Conservation (phyloP, 2,888 invertebrate genomes). For the Euzophera pinguis region DNA sequence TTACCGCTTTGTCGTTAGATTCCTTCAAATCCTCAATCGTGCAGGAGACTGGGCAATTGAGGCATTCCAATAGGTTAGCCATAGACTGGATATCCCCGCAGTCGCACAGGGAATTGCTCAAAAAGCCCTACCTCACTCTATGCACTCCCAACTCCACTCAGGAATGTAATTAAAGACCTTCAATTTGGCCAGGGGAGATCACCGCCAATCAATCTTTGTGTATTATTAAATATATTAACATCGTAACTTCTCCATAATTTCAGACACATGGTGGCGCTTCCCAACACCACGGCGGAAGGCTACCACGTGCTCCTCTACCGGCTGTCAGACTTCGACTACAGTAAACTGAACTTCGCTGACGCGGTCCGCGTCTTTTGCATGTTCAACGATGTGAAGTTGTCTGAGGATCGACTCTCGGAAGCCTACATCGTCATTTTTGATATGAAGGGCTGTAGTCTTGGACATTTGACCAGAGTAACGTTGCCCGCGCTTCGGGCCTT, state of each 20-base stretch:
- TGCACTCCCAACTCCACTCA: no score
- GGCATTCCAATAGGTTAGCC: no score
- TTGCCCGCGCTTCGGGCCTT: constrained; percentile 82
- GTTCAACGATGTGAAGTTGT: constrained; percentile 83
- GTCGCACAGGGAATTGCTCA: no score
- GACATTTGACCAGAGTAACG: constrained; percentile 82
- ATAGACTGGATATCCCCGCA: no score
- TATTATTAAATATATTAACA: neutral
- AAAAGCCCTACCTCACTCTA: no score
- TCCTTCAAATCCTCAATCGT: no score
- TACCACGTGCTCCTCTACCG: constrained; percentile 81
- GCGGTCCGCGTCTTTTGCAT: constrained; percentile 83
- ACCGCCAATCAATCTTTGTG: no score
- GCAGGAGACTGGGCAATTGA: no score
- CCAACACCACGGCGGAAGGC: constrained; percentile 81
- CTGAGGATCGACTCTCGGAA: constrained; percentile 79
- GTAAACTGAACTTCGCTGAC: constrained; percentile 82
- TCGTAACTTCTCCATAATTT: constrained; percentile 25
- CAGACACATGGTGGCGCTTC: constrained; percentile 82
- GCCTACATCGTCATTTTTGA: constrained; percentile 84
- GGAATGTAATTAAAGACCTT: no score
- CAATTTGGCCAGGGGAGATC: no score
- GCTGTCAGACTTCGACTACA: constrained; percentile 80
- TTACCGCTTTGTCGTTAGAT: no score
- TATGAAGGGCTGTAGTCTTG: constrained; percentile 83